Conservation (phyloP, 2,113 vertebrate species). For the Hystrix cristata region DNA sequence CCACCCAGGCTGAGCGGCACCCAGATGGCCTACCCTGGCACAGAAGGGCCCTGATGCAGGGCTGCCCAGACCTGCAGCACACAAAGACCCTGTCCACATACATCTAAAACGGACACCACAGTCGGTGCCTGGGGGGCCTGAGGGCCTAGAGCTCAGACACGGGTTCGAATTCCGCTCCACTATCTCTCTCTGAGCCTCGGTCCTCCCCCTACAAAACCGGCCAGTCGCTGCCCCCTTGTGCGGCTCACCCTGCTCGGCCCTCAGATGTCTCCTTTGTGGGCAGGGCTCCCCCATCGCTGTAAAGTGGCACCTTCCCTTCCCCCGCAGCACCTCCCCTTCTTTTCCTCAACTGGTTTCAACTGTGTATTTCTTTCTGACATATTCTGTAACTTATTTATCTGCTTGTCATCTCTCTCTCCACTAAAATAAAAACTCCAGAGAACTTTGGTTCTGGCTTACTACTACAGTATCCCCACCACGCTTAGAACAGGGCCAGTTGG, state of each 20-base stretch:
- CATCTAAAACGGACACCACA: neutral
- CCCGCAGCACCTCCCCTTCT: neutral
- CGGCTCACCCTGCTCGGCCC: neutral
- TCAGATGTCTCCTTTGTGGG: neutral
- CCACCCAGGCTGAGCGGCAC: neutral
- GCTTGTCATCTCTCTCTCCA: neutral
- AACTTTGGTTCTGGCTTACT: neutral
- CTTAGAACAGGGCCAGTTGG: neutral
- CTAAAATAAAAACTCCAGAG: constrained; percentile 41
- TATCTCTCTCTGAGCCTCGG: neutral
- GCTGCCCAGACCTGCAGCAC: neutral
- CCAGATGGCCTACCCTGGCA: neutral
- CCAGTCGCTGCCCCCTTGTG: accelerated
- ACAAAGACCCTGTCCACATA: neutral
- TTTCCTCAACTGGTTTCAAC: neutral
- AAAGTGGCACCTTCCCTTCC: neutral
- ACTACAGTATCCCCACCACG: too few relatives aligned
- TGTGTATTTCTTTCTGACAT: neutral
- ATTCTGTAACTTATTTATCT: neutral
- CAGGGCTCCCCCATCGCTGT: neutral
- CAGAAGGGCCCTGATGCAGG: neutral
- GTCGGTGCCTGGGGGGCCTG: accelerated
- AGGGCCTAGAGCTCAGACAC: neutral
- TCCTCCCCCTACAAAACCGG: neutral
- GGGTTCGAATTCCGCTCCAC: neutral